Evolutionary conservation across 2,888 invertebrate species (phyloP).

Genomic region (Tetramorium bicarinatum): DNA sequence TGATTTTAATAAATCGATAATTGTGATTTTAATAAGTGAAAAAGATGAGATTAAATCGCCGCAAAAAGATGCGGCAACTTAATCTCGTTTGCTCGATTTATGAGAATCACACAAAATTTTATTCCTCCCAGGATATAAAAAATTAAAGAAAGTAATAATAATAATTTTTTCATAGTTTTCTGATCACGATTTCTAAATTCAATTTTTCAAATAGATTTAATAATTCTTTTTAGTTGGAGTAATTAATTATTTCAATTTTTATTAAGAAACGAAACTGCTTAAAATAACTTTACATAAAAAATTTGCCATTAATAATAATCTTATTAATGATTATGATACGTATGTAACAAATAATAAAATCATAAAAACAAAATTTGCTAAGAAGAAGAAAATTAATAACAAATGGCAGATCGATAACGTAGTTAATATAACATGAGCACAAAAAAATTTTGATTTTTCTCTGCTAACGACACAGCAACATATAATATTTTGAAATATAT

Average conservation of each 20-base stretch:
- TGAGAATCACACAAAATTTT: constrained; percentile 13
- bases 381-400: not conserved
- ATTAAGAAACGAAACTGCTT: not conserved
- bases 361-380: not conserved
- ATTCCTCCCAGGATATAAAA: not conserved
- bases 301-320: not conserved
- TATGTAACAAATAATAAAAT: not conserved
- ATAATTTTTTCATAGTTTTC: not conserved
- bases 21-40: constrained; percentile 15
- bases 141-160: constrained; percentile 12
- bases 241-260: constrained; percentile 7
- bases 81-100: constrained; percentile 16
- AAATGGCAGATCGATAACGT: not conserved
- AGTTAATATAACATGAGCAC: not conserved
- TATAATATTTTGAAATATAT: constrained; percentile 20
- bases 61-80: constrained; percentile 13
- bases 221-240: not conserved
- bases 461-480: not conserved
- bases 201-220: not conserved
- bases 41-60: constrained; percentile 17
- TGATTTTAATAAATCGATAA: constrained; percentile 35
- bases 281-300: not conserved
- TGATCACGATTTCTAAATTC: not conserved
- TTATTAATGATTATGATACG: not conserved
- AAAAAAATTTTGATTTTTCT: constrained; percentile 17